Conservation (phyloP, 2,113 vertebrate genomes). For the Lamprologus tigripictilis region DNA sequence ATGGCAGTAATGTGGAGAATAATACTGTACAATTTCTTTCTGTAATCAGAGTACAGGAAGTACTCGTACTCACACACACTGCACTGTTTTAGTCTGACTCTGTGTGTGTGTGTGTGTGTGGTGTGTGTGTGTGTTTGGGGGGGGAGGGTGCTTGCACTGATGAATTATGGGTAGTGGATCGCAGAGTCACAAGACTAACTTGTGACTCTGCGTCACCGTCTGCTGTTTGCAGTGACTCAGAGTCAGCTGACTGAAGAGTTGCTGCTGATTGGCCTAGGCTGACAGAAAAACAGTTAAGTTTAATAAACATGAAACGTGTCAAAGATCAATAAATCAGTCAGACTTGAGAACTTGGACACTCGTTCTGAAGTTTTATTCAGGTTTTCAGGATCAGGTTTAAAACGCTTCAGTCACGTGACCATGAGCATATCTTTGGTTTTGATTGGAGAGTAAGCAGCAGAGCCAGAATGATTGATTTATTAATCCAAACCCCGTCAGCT, state of each 20-base stretch:
- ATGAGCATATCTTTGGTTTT: neutral
- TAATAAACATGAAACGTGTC: neutral
- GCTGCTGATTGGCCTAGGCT: slow-evolving; percentile 2
- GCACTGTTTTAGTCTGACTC: neutral
- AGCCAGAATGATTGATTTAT: neutral
- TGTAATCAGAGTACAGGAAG: neutral
- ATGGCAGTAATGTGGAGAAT: neutral
- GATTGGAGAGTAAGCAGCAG: neutral
- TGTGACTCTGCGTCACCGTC: slow-evolving; percentile 8
- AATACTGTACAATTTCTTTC: neutral
- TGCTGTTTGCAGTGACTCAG: neutral
- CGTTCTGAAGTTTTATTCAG: neutral
- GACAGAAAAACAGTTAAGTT: neutral
- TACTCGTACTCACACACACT: neutral
- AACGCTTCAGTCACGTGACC: neutral
- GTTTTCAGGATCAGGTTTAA: neutral
- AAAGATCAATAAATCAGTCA: neutral
- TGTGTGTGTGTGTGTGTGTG: neutral
- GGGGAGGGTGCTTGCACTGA: neutral
- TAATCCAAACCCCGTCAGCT: neutral
- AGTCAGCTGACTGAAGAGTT: slow-evolving; percentile 24
- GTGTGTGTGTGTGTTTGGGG: neutral
- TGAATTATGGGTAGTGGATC: neutral
- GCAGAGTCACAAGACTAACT: neutral
- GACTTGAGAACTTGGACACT: neutral